Base-by-base conservation (phyloP, 2,888 invertebrate species). In the Oscheius sp. region DNA sequence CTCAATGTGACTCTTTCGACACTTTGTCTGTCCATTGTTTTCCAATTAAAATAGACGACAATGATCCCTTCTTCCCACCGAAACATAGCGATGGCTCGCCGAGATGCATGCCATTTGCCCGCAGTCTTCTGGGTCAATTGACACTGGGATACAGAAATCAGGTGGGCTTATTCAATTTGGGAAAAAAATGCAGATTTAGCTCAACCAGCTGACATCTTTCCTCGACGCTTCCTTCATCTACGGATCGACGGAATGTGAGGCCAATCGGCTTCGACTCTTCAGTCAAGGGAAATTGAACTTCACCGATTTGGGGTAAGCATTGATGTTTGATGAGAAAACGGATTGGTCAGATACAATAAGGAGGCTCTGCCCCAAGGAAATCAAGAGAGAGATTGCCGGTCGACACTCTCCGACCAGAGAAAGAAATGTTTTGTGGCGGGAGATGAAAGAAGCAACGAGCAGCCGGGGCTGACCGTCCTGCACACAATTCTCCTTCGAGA, bases 11-110 rank as follows among this genome's bases (percentile, higher is more conserved):
- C 87, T 94, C 95, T 0, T 92, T 93, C 0, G 91, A 93, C 66
- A 94, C 94, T 0, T 94, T 96, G 0, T 96, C 96, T 88, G 95
- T 95, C 0, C 96, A 96, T 88, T 96, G 96, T 88, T 93, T 94
- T 90, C 96, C 96, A 0, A 95, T 96, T 90, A 93, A 93, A 0
- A 93, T 96, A 0, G 96, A 96, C 0, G 89, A 93, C 0, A 93
- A 94, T 0, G 96, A 96, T 89, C 94, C 95, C 76, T 95, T 93
- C 89, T 96, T 95, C 89, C 91, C 91, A 2, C 93, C 94, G 77
- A 81, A 93, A 43, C 95, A 95, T 88, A 41, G 93, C 0, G 93
- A 93, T 1, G 95, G 95, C 0, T 93, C 93, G 72, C 91, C 94
- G 16, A 91, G 95, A 81, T 96, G 96, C 89, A 94, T 96, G 90